A percentile compares a stretch with the other conserved stretches of the same genome.
Evolutionary conservation across 1,140 invertebrate species (phyloP).

Genomic region (Scaptodrosophila lebanonensis): DNA sequence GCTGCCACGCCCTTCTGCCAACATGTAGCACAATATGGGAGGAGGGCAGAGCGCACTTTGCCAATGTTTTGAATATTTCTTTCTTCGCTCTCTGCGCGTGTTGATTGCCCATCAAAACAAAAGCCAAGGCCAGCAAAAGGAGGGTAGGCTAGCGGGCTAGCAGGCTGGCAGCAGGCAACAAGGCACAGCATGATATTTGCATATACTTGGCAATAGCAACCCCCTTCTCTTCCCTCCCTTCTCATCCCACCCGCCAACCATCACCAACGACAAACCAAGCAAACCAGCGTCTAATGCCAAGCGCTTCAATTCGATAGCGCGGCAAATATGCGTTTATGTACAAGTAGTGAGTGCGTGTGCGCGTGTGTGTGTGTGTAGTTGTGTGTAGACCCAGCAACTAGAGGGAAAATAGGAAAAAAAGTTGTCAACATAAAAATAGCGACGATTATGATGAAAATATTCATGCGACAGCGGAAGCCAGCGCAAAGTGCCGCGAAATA

Average conservation of each 20-base stretch:
- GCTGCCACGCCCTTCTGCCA: constrained; percentile 33
- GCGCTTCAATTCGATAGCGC: constrained; percentile 15
- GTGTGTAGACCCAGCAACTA: constrained; percentile 3
- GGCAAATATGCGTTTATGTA: not conserved
- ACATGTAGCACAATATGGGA: not conserved
- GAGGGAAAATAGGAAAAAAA: not conserved
- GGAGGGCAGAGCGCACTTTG: constrained; percentile 14
- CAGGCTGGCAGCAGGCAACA: constrained; percentile 29
- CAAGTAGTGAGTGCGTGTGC: not conserved
- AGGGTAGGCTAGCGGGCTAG: constrained; percentile 7
- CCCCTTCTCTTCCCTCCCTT: no score
- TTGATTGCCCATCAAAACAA: constrained; percentile 68
- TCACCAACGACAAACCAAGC: not conserved
- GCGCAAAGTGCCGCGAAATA: constrained; percentile 39
- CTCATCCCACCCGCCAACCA: not conserved
- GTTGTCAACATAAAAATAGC: constrained; percentile 65
- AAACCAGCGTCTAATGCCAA: constrained; percentile 34
- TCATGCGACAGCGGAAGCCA: constrained; percentile 64
- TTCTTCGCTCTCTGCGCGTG: constrained; percentile 34
- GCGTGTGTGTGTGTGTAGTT: constrained; percentile 8
- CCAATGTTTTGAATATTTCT: constrained; percentile 18
- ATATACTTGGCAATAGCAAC: constrained; percentile 17
- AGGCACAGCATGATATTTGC: constrained; percentile 54
- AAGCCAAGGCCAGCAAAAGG: constrained; percentile 9
- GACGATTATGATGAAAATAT: constrained; percentile 72